These are phyloP conservation scores for Adelphocoris suturalis DNA, from an alignment of 2,888 invertebrate genomes.

Conservation along the genomic window DNA sequence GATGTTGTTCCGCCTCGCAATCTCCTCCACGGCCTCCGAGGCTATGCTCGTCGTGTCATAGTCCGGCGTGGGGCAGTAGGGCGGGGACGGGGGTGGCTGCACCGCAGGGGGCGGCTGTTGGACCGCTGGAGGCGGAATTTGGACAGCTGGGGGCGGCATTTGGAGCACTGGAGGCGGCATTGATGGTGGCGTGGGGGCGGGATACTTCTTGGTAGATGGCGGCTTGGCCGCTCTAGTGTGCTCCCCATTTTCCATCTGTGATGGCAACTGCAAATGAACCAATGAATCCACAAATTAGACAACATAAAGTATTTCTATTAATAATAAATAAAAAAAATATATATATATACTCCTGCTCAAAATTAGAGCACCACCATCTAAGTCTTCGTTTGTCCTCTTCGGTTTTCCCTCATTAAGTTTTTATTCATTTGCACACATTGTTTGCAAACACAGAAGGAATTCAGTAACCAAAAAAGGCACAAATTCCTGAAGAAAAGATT, in stretches of 20 bases:
- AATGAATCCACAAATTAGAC: no score
- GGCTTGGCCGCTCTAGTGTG: slow-evolving; percentile 26
- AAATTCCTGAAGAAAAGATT: no score
- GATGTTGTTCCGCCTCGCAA: neutral
- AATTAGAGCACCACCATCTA: no score
- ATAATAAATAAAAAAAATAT: no score
- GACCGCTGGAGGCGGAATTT: slow-evolving; percentile 79
- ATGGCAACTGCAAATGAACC: slow-evolving; percentile 68
- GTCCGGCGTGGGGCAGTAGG: slow-evolving; percentile 81
- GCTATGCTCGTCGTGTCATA: slow-evolving; percentile 79
- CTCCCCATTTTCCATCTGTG: slow-evolving; percentile 61
- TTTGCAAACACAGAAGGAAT: no score
- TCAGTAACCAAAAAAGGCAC: no score
- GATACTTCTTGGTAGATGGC: slow-evolving; percentile 65
- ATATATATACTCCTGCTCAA: no score
- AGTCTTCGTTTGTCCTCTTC: no score
- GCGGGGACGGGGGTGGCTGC: slow-evolving; percentile 80
- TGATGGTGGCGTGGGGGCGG: slow-evolving; percentile 76
- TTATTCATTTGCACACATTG: no score
- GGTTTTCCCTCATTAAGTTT: no score
- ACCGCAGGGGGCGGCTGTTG: slow-evolving; percentile 75
- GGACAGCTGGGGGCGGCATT: slow-evolving; percentile 62
- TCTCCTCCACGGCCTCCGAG: slow-evolving; percentile 74
- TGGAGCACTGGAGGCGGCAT: slow-evolving; percentile 77
- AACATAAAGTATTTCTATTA: no score